Evolutionary conservation across 64 coral and sea anemone genomes (phyloP).

Genomic region (Dendrophyllia cribrosa): DNA sequence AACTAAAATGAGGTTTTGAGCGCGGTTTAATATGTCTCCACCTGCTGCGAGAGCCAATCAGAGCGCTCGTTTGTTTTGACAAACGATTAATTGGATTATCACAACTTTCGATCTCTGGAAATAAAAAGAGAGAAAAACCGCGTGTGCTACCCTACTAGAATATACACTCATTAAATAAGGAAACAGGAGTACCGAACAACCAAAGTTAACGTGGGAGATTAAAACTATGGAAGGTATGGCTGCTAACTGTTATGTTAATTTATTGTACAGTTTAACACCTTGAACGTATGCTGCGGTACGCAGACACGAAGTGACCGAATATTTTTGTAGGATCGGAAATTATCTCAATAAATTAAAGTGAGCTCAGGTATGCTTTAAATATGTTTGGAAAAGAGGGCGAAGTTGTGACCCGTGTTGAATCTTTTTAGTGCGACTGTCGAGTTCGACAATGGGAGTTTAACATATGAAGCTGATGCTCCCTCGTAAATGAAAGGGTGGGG

Average conservation of each 20-base stretch:
- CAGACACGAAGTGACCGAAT: background rate
- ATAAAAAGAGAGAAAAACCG: slow-evolving; percentile 80
- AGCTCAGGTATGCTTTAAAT: background rate
- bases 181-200: slow-evolving; percentile 41
- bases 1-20: slow-evolving; percentile 87
- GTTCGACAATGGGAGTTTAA: background rate
- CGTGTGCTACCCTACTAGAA: slow-evolving; percentile 76
- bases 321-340: background rate
- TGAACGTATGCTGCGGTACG: background rate
- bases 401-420: background rate
- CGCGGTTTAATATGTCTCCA: slow-evolving; percentile 95
- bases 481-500: slow-evolving; percentile 18
- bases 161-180: slow-evolving; percentile 61
- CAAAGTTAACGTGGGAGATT: slow-evolving; percentile 34
- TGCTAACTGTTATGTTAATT: slow-evolving; percentile 28
- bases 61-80: slow-evolving; percentile 88
- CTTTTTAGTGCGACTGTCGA: background rate
- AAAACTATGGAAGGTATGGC: slow-evolving; percentile 2
- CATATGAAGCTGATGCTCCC: background rate
- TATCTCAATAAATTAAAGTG: background rate
- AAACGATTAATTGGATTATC: slow-evolving; percentile 99
- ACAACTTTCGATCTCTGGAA: slow-evolving; percentile 90
- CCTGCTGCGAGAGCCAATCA: slow-evolving; percentile 93
- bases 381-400: background rate
- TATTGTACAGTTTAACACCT: slow-evolving; percentile 31